Base-by-base conservation (phyloP, 2,113 vertebrate species). In the Callocephalon fimbriatum region DNA sequence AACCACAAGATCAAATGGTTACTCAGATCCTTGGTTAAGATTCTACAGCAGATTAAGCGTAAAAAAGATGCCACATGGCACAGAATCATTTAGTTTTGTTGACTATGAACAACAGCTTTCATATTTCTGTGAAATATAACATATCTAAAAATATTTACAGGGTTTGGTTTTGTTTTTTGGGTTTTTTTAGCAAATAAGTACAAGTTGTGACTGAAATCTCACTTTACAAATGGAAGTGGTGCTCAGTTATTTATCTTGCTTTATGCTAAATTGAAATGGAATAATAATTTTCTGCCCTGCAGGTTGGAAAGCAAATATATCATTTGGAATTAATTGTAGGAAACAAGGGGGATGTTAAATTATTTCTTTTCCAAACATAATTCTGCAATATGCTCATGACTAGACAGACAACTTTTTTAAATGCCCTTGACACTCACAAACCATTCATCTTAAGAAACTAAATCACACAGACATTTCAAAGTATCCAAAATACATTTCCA, bases 171-270 rank as follows among this genome's bases (percentile, higher is more conserved):
- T 22, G 32, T 8, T 5, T 54, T 31, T 17, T 26, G 10, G 47
- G 8, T 61, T 70, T 92, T 59, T 65, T 93, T 72, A 74, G 47
- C 35, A 90, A 86, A 62, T 56, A 91, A 80, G 5, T 59, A 40
- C 29, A 77, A 42, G 12, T 40, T 79, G 21, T 86, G 56, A 61
- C 10, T 88, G 40, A 76, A 76, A 62, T 68, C 11, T 74, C 38
- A 26, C 37, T 85, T 75, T 26, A 65, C 38, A 91, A 92, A 77
- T 42, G 1, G 8, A 76, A 53, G 17, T 29, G 53, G 4, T 38
- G 12, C 51, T 86, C 22, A 42, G 12, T 56, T 91, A 78, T 75
- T 68, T 56, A 40, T 45, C 80, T 87, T 70, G 42, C 54, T 76
- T 75, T 51, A 61, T 44, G n/a, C 45, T 62, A 76, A 87, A 84